Conservation (phyloP, 2,113 vertebrate species). For the Delphinapterus leucas region DNA sequence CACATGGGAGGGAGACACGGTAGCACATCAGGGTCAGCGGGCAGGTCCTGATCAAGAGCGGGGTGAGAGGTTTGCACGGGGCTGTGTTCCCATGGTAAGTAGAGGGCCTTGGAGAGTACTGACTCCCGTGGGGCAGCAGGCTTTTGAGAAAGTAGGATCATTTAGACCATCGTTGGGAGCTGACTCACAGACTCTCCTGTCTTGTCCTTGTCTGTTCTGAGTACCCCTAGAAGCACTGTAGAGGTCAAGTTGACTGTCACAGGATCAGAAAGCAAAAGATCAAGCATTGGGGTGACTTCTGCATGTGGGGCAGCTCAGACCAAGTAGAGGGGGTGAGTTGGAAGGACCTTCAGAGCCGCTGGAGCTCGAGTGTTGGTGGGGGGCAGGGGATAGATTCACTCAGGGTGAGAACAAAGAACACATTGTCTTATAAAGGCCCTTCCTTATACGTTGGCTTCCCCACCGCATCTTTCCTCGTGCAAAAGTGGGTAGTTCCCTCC, state of each 20-base stretch:
- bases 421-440: not conserved
- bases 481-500: not conserved
- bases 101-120: not conserved
- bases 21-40: not conserved
- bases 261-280: not conserved
- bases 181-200: not conserved
- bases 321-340: not conserved
- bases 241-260: not conserved
- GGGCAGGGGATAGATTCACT: not conserved
- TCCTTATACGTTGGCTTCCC: not conserved
- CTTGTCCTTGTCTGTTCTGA: not conserved
- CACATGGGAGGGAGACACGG: accelerated
- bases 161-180: not conserved
- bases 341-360: not conserved
- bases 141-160: not conserved
- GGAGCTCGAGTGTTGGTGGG: not conserved
- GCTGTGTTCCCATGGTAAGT: not conserved
- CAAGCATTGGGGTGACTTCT: not conserved
- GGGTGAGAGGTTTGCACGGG: not conserved
- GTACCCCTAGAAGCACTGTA: not conserved
- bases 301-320: not conserved
- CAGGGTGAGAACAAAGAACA: not conserved
- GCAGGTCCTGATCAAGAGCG: not conserved
- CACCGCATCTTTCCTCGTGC: not conserved
- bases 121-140: not conserved